Evolutionary conservation across 2,113 vertebrate genomes (phyloP).

Genomic region (Menura novaehollandiae): DNA sequence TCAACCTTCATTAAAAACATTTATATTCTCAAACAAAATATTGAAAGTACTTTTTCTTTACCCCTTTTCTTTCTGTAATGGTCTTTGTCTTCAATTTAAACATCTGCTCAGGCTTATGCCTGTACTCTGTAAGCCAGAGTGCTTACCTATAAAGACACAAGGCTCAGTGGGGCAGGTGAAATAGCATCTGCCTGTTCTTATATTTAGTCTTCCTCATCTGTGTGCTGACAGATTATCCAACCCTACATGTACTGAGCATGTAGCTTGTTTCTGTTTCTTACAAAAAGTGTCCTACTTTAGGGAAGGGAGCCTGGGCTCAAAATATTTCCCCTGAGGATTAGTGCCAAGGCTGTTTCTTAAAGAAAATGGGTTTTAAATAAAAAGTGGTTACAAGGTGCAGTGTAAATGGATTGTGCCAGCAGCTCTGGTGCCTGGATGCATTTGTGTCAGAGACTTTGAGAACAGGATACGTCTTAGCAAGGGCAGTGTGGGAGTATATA

Average conservation of each 20-base stretch:
- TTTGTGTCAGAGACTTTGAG: conserved; percentile 13
- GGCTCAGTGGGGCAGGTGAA: background rate
- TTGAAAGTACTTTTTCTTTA: background rate
- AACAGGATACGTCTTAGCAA: background rate
- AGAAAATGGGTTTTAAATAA: conserved; percentile 4
- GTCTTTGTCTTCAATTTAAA: background rate
- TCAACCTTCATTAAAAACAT: background rate
- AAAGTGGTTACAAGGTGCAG: background rate
- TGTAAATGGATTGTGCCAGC: background rate
- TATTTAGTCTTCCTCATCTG: background rate
- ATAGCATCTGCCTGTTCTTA: background rate
- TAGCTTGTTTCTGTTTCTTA: background rate
- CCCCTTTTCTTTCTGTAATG: background rate
- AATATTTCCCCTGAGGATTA: background rate
- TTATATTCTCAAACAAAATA: background rate
- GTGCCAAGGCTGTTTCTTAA: background rate
- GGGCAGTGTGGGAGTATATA: background rate
- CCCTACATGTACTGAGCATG: background rate
- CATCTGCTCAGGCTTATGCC: background rate
- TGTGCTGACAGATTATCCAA: background rate
- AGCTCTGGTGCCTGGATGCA: background rate
- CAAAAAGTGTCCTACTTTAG: conserved; percentile 5
- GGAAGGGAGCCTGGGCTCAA: background rate
- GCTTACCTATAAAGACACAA: background rate
- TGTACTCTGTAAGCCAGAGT: background rate